phyloP scores from a whole-genome alignment of 2,888 invertebrate genomes.

The Cetonia aurata region DNA sequence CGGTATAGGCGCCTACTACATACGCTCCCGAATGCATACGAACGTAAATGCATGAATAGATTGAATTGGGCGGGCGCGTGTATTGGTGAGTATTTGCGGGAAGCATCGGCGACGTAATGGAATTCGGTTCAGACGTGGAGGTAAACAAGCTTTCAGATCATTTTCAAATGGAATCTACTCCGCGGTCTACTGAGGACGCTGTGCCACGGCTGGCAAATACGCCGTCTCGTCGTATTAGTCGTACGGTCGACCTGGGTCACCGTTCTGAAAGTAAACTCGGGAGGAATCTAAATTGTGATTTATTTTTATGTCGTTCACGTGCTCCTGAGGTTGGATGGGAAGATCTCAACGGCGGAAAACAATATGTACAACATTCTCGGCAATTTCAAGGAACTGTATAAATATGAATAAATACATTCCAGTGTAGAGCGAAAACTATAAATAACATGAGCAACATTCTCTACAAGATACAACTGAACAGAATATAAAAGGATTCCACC shows the following conservation, averaged over 20 bases:
- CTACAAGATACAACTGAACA: too few relatives aligned
- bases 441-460: too few relatives aligned
- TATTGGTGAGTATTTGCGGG: slow-evolving; percentile 6
- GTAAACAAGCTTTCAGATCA: slow-evolving; percentile 28
- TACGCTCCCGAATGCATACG: background rate
- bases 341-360: too few relatives aligned
- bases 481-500: too few relatives aligned
- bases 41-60: slow-evolving; percentile 11
- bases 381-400: too few relatives aligned
- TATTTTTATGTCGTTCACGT: slow-evolving; percentile 25
- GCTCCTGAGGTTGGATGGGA: slow-evolving; percentile 1
- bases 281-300: slow-evolving; percentile 22
- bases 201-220: background rate
- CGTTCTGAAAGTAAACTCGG: slow-evolving; percentile 1
- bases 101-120: slow-evolving; percentile 21
- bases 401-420: too few relatives aligned
- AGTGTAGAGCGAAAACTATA: too few relatives aligned
- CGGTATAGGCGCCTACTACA: background rate
- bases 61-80: slow-evolving; percentile 5
- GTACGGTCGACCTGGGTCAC: slow-evolving; percentile 11
- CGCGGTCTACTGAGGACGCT: background rate
- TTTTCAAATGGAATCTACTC: slow-evolving; percentile 25
- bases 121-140: slow-evolving; percentile 22
- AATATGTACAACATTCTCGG: too few relatives aligned
- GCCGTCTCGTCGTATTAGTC: slow-evolving; percentile 8